Evolutionary conservation across 2,888 invertebrate species (phyloP), one percentile per base, ranked within the genome.

Genomic region (Hyppa rectilinea): DNA sequence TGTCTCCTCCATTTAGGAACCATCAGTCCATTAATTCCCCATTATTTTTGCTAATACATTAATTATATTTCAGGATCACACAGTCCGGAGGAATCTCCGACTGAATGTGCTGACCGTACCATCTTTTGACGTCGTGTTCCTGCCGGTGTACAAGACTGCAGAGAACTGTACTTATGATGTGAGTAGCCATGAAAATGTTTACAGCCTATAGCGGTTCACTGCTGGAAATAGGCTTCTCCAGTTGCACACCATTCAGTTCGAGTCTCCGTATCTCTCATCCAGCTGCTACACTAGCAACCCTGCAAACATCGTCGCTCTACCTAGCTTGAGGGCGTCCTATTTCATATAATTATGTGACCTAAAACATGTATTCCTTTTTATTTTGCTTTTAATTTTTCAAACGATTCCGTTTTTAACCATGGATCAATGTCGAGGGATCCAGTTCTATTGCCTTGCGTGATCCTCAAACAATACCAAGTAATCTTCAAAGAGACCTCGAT

Each of bases 131-230:
- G 78, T 92, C 23, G 77, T 91, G 14, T 88, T 87, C 55, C 71
- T 87, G 20, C 88, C 88, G 0, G 71, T 87, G 4, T 92, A 91
- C 78, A 74, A 64, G 17, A 74, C 82, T 17, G 53, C 79, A 1
- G 45, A 71, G 0, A 73, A 80, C 9, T 92, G 92, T 62, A 71
- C 79, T 17, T 90, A 91, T 68, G 81, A 87, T 45, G 92, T 91
- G 52, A 85, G 87, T 81, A 20, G 31, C 23, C 14, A 26, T 17
- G 49, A 49, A 26, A 49, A 14, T n/a, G n/a, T n/a, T n/a, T n/a
- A n/a, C n/a, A n/a, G n/a, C n/a, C n/a, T n/a, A n/a, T n/a, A n/a
- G n/a, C n/a, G n/a, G n/a, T n/a, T n/a, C n/a, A n/a, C n/a, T n/a
- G n/a, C n/a, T n/a, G n/a, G n/a, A n/a, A n/a, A n/a, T n/a, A n/a